phyloP scores from a whole-genome alignment of 2,113 vertebrate genomes.

The Neolamprologus falcicula region DNA sequence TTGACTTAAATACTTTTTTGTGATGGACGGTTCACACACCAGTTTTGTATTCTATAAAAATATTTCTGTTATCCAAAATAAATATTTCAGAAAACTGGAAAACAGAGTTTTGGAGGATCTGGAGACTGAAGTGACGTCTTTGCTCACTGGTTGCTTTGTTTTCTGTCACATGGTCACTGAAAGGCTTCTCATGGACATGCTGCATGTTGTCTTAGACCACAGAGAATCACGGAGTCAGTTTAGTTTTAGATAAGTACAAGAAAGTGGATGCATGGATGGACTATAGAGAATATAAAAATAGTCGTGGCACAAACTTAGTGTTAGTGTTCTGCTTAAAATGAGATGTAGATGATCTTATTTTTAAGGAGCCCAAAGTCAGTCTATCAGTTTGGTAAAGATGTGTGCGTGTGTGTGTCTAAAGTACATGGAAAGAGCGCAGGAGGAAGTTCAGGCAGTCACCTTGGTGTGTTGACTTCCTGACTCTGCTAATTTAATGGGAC shows the following conservation, averaged over 20 bases:
- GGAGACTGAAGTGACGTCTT: neutral
- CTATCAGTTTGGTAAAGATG: neutral
- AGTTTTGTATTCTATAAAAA: neutral
- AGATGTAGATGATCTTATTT: neutral
- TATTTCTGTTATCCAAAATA: neutral
- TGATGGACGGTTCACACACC: neutral
- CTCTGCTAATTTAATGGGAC: constrained; percentile 66
- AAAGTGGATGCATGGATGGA: neutral
- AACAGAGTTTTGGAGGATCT: neutral
- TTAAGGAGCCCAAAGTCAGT: neutral
- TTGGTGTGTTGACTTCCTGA: constrained; percentile 59
- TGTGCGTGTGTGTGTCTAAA: neutral
- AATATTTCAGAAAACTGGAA: neutral
- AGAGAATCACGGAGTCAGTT: neutral
- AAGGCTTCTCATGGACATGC: neutral
- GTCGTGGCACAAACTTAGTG: accelerated
- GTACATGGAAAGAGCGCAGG: constrained; percentile 53
- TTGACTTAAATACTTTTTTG: neutral
- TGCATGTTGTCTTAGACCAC: neutral
- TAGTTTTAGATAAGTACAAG: neutral
- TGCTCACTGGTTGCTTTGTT: neutral
- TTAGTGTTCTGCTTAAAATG: neutral
- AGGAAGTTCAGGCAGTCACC: constrained; percentile 65
- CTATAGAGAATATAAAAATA: neutral
- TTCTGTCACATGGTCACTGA: neutral